phyloP scores from a whole-genome alignment of 2,888 invertebrate species.

The Zygaena filipendulae region DNA sequence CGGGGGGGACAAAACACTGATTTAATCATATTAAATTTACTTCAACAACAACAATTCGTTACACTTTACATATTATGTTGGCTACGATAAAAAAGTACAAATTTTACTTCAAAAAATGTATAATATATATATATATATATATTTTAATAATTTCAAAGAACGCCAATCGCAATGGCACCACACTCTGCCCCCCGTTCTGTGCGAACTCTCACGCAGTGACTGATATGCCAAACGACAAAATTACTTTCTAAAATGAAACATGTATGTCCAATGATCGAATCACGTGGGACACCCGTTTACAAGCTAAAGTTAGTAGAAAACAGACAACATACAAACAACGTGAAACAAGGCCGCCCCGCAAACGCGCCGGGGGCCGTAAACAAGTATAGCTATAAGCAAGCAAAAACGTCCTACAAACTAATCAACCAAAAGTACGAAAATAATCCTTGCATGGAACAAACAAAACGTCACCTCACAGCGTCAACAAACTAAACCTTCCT shows the following conservation, averaged over 20 bases:
- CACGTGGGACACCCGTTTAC: constrained; percentile 20
- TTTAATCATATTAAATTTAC: no score
- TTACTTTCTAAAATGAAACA: constrained; percentile 41
- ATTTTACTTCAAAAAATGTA: constrained; percentile 37
- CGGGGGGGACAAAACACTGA: constrained; percentile 39
- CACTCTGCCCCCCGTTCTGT: constrained; percentile 41
- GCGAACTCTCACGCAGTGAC: constrained; percentile 28
- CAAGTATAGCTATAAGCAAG: constrained; percentile 35
- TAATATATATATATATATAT: no score
- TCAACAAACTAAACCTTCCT: constrained; percentile 30
- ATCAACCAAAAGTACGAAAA: constrained; percentile 14
- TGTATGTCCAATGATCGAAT: constrained; percentile 15
- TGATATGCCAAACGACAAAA: constrained; percentile 55
- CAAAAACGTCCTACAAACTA: constrained; percentile 23
- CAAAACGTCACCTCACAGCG: constrained; percentile 31
- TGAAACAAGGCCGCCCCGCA: constrained; percentile 28
- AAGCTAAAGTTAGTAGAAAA: constrained; percentile 31
- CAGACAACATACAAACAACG: constrained; percentile 37
- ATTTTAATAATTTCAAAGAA: no score
- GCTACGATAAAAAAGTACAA: constrained; percentile 48
- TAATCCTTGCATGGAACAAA: background rate
- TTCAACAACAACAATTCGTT: constrained; percentile 41
- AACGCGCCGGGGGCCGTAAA: constrained; percentile 32
- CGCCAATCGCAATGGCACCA: constrained; percentile 25
- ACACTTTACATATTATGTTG: constrained; percentile 23